Conservation (phyloP, 2,888 invertebrate species). For the Sussaba pulchella region DNA sequence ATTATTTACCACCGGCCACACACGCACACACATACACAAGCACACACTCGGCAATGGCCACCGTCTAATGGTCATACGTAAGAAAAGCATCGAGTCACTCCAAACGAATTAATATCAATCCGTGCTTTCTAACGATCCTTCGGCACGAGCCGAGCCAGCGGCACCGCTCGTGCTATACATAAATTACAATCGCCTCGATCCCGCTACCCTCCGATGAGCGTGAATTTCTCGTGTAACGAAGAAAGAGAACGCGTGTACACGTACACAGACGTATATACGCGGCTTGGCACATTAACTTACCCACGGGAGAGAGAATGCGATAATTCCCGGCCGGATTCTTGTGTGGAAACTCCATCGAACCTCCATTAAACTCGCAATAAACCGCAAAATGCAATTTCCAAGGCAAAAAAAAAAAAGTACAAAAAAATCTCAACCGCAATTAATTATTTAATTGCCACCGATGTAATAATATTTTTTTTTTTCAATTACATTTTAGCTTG, state of each 20-base stretch:
- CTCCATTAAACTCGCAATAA: conserved; percentile 26
- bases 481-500: conserved; percentile 7
- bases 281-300: background rate
- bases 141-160: conserved; percentile 31
- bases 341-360: conserved; percentile 29
- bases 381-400: conserved; percentile 19
- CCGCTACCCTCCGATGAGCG: conserved; percentile 41
- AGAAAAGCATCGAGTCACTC: conserved; percentile 68
- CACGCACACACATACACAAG: background rate
- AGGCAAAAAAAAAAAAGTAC: background rate
- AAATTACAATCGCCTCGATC: conserved; percentile 60
- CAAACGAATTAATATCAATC: conserved; percentile 70
- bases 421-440: background rate
- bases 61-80: conserved; percentile 40
- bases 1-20: conserved; percentile 24
- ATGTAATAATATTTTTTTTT: conserved; percentile 6
- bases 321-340: conserved; percentile 36
- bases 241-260: conserved; percentile 45
- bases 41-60: too few species aligned
- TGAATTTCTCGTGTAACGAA: conserved; percentile 58
- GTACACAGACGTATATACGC: background rate
- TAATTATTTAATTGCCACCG: background rate
- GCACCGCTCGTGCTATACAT: conserved; percentile 45
- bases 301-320: conserved; percentile 22
- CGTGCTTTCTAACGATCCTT: conserved; percentile 68